Percentiles rank a stretch among this genome's conserved stretches.
Conservation (phyloP, 1,140 invertebrate species). For the Tribolium madens region DNA sequence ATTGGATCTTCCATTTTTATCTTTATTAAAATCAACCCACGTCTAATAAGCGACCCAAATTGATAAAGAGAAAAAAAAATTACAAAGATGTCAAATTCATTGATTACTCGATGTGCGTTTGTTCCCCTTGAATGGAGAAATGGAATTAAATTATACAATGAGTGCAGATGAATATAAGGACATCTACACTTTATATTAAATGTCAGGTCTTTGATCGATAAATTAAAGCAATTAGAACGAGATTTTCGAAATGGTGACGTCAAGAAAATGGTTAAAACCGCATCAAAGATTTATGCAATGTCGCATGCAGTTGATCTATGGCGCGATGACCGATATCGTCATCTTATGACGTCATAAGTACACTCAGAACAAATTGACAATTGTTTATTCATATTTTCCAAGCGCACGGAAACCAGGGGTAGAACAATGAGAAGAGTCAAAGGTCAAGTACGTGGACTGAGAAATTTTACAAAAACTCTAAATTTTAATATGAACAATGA, state of each 20-base stretch:
- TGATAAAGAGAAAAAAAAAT: no score
- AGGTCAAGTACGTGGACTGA: background rate
- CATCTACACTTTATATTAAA: background rate
- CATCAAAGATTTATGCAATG: slow-evolving; percentile 39
- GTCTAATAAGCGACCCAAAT: no score
- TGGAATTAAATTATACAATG: background rate
- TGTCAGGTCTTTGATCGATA: slow-evolving; percentile 5
- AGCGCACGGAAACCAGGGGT: slow-evolving; percentile 9
- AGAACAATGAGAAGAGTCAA: background rate
- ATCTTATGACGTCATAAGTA: slow-evolving; percentile 42
- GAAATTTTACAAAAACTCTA: no score
- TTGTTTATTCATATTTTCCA: slow-evolving; percentile 18
- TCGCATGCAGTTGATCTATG: slow-evolving; percentile 45
- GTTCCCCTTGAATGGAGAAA: slow-evolving; percentile 5
- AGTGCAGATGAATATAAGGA: background rate
- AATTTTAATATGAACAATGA: no score
- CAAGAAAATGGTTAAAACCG: background rate
- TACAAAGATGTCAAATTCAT: slow-evolving; percentile 27
- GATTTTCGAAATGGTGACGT: slow-evolving; percentile 19
- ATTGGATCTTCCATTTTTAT: no score
- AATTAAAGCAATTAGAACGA: background rate
- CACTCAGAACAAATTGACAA: slow-evolving; percentile 2
- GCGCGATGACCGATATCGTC: slow-evolving; percentile 46
- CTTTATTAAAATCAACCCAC: no score
- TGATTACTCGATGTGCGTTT: slow-evolving; percentile 31